Evolutionary conservation across 2,113 vertebrate genomes (phyloP).

Genomic region (Micronycteris hirsuta): DNA sequence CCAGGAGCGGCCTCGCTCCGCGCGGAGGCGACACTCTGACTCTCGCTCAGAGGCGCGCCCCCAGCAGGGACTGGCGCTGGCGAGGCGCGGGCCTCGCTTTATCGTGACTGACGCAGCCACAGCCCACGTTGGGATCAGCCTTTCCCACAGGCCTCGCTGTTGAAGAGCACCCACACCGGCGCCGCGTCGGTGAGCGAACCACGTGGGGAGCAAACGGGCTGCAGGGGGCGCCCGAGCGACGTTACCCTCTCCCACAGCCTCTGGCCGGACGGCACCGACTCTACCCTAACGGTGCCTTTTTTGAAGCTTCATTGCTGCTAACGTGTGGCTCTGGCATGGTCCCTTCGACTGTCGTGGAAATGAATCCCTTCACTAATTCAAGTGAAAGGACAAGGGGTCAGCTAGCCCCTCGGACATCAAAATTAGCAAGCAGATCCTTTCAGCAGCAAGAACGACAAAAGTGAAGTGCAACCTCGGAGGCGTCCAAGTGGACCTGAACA

Average conservation of each 20-base stretch:
- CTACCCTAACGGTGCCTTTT: not conserved
- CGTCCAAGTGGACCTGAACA: not conserved
- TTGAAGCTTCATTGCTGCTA: not conserved
- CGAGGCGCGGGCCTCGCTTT: not conserved
- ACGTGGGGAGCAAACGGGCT: fast-evolving
- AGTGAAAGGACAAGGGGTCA: not conserved
- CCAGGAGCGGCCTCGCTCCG: not conserved
- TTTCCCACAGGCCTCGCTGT: not conserved
- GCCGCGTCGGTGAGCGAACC: not conserved
- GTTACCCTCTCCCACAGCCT: fast-evolving
- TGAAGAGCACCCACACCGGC: fast-evolving
- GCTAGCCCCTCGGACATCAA: not conserved
- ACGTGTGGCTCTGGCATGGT: not conserved
- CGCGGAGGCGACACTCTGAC: too few species aligned
- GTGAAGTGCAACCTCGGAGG: not conserved
- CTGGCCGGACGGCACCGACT: fast-evolving
- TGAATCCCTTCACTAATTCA: not conserved
- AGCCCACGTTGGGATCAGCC: fast-evolving
- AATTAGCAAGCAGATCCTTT: not conserved
- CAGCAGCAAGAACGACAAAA: not conserved
- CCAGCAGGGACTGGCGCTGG: not conserved
- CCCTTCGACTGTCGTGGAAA: not conserved
- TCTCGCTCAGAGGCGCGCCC: too few species aligned
- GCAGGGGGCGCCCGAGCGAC: fast-evolving
- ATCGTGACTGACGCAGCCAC: fast-evolving